Evolutionary conservation across 2,113 vertebrate genomes (phyloP), one percentile per base, ranked within the genome.

Genomic region (Nettapus auritus): DNA sequence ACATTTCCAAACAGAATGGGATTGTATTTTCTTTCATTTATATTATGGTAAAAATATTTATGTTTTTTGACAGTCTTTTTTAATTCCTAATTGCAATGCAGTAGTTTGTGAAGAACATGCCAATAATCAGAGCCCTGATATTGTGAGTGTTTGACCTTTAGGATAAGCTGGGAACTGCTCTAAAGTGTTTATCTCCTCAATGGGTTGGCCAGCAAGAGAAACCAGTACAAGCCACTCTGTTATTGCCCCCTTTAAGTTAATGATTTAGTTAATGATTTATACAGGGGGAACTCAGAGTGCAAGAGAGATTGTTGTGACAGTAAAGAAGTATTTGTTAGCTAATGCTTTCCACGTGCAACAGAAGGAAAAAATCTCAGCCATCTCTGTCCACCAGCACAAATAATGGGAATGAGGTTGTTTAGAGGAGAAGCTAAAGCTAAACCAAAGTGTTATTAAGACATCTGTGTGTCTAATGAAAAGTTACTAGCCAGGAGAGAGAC

Each of bases 381-480:
- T 64, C 5, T 57, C 62, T 40, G 63, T 69, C 46, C 36, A 21
- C 38, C 33, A 48, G 48, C 76, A 40, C 73, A 79, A 74, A 56
- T 53, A 42, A 23, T 22, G 21, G 13, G 18, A 52, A 7, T 63
- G 38, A 68, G 56, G 38, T 68, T 91, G 82, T 56, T 88, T 81
- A 86, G 73, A 86, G 89, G 67, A 87, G 64, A 93, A 66, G 18
- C 7, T 82, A 28, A 77, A 80, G 60, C 56, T 80, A 93, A 97
- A 97, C 59, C 11, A 86, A 82, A 33, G 57, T 63, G 42, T 96
- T 96, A 97, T 96, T 88, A 96, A 97, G 97, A 98, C 90, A 97
- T 97, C 92, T 96, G 91, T 96, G 93, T 94, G 62, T 95, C 96
- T 98, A 97, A 98, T 96, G 89, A 96, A 98, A 98, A 97, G 92